These are phyloP conservation scores for Benitochromis conjunctus DNA, from an alignment of 2,113 vertebrate species.

Conservation along the genomic window DNA sequence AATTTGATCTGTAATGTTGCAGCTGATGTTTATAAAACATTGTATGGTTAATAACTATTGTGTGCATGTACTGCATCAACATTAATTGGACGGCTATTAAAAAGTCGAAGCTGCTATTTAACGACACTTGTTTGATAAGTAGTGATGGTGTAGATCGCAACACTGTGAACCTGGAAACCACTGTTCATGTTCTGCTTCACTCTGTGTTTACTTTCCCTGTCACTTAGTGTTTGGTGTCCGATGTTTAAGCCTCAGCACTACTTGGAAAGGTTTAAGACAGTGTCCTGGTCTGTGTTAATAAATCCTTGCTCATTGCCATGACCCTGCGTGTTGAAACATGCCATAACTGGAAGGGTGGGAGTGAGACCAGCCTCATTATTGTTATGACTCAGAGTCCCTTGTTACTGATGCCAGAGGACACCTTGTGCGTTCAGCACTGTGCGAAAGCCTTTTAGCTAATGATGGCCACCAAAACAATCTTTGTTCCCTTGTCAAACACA, in stretches of 20 bases:
- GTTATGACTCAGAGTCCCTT: not conserved
- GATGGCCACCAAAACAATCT: not conserved
- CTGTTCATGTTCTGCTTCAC: not conserved
- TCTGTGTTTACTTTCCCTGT: not conserved
- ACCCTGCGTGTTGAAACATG: not conserved
- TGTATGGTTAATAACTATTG: not conserved
- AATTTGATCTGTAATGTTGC: not conserved
- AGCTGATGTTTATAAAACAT: not conserved
- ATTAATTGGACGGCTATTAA: not conserved
- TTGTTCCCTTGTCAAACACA: not conserved
- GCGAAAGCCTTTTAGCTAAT: not conserved
- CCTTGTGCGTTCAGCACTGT: not conserved
- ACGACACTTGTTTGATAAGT: not conserved
- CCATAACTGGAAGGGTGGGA: not conserved
- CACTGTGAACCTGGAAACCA: not conserved
- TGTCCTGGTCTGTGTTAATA: not conserved
- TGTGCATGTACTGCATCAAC: not conserved
- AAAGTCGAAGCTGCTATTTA: not conserved
- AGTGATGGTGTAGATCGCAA: not conserved
- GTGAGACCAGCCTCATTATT: not conserved
- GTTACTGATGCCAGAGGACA: not conserved
- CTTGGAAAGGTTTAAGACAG: not conserved
- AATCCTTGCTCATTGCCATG: not conserved
- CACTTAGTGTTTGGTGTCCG: not conserved
- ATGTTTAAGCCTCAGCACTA: not conserved